Conservation (phyloP, 2,888 invertebrate species). For the Tenthredo amoena region DNA sequence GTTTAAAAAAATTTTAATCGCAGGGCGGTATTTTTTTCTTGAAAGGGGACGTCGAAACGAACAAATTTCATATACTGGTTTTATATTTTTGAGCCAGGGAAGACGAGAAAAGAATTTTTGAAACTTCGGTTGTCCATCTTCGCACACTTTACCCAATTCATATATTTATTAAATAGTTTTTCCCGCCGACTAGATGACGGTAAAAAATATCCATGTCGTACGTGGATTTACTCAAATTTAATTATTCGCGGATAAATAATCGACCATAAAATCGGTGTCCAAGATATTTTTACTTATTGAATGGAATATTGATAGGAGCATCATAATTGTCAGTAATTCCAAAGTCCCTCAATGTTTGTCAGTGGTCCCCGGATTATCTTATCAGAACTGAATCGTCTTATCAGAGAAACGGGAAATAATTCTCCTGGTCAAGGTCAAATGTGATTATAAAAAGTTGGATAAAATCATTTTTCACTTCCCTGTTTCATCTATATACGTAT, state of each 20-base stretch:
- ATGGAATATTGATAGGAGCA: neutral
- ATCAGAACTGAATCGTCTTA: neutral
- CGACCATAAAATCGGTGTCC: too few relatives aligned
- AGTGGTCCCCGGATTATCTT: slow-evolving; percentile 6
- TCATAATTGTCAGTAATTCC: neutral
- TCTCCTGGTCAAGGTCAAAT: slow-evolving; percentile 8
- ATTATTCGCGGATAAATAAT: neutral
- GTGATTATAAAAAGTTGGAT: neutral
- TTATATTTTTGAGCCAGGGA: neutral
- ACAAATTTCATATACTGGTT: neutral
- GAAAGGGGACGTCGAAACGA: neutral
- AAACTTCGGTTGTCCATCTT: neutral
- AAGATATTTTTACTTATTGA: too few relatives aligned
- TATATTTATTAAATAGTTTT: neutral
- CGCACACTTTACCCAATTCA: neutral
- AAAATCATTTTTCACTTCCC: neutral
- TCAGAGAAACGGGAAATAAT: neutral
- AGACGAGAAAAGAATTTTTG: neutral
- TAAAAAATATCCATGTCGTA: neutral
- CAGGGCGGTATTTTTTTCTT: neutral
- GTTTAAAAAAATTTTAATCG: neutral
- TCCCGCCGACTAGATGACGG: too few relatives aligned
- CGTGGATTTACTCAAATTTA: neutral
- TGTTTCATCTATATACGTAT: neutral
- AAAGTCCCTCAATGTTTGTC: neutral